Percentiles rank a stretch among this genome's conserved stretches.
Evolutionary conservation across 2,797 vertebrate genomes (phyloP).

Genomic region (Labeo calbasu): DNA sequence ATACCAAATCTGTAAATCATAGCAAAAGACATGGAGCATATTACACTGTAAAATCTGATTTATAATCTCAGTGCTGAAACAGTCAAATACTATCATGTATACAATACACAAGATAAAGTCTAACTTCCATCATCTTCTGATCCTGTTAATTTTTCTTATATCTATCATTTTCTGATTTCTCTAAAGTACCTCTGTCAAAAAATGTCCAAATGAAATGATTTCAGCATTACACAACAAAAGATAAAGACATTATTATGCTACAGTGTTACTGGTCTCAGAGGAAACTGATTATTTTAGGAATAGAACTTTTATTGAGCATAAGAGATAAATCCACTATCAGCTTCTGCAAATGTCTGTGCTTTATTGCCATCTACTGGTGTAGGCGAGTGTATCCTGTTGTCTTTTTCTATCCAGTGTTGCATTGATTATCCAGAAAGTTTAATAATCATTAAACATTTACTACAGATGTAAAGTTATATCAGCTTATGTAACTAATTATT

Average conservation of each 20-base stretch:
- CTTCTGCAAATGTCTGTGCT: not conserved
- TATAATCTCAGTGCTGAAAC: not conserved
- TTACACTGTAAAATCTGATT: not conserved
- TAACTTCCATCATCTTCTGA: not conserved
- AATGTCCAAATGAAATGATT: not conserved
- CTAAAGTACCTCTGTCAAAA: not conserved
- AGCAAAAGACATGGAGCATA: not conserved
- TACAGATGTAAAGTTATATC: not conserved
- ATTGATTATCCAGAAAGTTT: not conserved
- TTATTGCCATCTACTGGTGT: conserved; percentile 35
- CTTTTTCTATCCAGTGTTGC: not conserved
- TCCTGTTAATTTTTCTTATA: not conserved
- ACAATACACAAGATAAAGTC: not conserved
- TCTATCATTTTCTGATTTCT: not conserved
- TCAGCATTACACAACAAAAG: not conserved
- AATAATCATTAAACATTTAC: too few relatives aligned
- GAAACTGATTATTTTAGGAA: not conserved
- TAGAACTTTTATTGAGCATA: not conserved
- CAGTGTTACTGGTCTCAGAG: not conserved
- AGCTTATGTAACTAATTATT: not conserved
- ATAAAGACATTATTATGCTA: not conserved
- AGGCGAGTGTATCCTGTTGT: not conserved
- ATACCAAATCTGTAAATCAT: not conserved
- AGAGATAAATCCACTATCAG: not conserved
- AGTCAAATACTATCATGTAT: not conserved